Evolutionary conservation across 2,888 invertebrate genomes (phyloP), one percentile per base, ranked within the genome.

Genomic region (Drosophila borborema): DNA sequence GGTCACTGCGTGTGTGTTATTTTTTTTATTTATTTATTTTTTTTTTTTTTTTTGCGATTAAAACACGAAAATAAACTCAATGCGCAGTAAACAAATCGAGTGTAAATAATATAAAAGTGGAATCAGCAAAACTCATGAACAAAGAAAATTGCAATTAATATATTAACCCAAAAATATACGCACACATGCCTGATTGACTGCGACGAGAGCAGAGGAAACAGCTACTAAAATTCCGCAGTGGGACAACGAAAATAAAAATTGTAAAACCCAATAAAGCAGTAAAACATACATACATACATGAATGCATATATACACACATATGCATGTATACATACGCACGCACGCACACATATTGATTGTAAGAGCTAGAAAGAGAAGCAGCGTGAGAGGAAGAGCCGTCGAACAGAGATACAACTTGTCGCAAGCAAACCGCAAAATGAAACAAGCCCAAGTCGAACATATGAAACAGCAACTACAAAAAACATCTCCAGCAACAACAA

Each of bases 361-460:
- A 72, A 64, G 61, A 20, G 40, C 45, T 38, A 36, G 40, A 54
- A 67, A 68, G 62, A 58, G 59, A 70, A 36, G 58, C 65, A 66
- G 64, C 16, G 60, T 49, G 46, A 46, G 51, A 41, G 48, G 53
- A 46, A 53, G 64, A 49, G 64, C 53, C 62, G 62, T 59, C 64
- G 75, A 68, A 36, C 31, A 72, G 60, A 80, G 60, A 81, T 68
- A 81, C 82, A 83, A 82, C 73, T 85, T 82, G 82, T 82, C 76
- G 76, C 68, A 81, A 76, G 81, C 66, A 82, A 78, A 85, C 84
- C 84, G 73, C 84, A 86, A 86, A 83, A 86, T 80, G 79, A 84
- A 83, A 84, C 83, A 83, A 79, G 81, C 74, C 76, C 77, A 83
- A 78, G 79, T 67, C 84, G 77, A 82, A 82, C 82, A 82, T 80